Conservation (phyloP, 2,113 vertebrate species). For the Oreochromis spilurus region DNA sequence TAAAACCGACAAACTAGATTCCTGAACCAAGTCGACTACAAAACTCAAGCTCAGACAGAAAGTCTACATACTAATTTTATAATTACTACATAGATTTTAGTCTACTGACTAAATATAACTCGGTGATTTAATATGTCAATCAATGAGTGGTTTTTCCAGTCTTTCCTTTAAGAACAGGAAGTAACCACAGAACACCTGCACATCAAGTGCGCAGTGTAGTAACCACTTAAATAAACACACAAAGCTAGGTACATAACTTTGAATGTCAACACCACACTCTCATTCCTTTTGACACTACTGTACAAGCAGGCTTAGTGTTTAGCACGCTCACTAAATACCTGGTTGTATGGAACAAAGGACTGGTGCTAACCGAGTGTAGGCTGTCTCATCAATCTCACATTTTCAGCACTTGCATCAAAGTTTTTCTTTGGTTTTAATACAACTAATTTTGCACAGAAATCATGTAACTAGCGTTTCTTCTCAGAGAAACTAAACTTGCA, state of each 20-base stretch:
- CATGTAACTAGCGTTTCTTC: neutral
- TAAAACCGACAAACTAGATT: neutral
- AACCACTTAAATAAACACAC: slow-evolving; percentile 40
- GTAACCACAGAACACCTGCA: slow-evolving; percentile 9
- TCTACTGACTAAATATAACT: neutral
- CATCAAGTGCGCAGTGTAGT: slow-evolving; percentile 3
- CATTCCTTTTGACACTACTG: slow-evolving; percentile 23
- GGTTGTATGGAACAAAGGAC: neutral
- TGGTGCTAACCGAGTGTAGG: neutral
- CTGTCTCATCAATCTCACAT: neutral
- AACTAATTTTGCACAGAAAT: neutral
- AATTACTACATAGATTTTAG: neutral
- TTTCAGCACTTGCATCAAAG: neutral
- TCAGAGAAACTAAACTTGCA: neutral
- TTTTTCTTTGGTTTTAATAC: neutral
- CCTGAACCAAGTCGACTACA: neutral
- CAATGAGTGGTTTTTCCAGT: slow-evolving; percentile 11
- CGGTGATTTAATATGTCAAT: neutral
- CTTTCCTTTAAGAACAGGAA: slow-evolving; percentile 16
- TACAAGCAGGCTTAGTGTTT: slow-evolving; percentile 20
- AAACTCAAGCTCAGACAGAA: neutral
- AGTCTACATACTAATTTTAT: neutral
- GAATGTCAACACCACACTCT: slow-evolving; percentile 26
- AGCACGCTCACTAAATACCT: slow-evolving; percentile 2
- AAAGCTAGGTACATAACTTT: slow-evolving; percentile 43